Evolutionary conservation across 2,888 invertebrate species (phyloP), one percentile per base, ranked within the genome.

Genomic region (Tenodera sinensis): DNA sequence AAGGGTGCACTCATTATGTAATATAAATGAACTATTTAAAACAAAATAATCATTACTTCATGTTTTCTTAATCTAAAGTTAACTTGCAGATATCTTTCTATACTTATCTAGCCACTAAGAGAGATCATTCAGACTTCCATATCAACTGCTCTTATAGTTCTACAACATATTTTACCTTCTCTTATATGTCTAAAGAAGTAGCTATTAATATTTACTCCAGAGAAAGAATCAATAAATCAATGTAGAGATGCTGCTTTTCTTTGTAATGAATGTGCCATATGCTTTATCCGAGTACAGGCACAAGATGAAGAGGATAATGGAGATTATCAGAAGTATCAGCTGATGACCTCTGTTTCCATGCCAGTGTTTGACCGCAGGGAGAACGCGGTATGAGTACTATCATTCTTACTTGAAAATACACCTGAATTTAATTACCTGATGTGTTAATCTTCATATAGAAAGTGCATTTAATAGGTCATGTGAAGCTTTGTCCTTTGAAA

Each of bases 271-370:
- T 71, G 54, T 71, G 54, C 20, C 54, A n/a, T 83, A 83, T 85
- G 30, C 83, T 90, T 90, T 84, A n/a, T 81, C 81, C 88, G 28
- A 89, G 71, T 71, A 34, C 83, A 85, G 82, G 88, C 71, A 25
- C 83, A 42, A 14, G 87, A 89, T 28, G 88, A 84, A n/a, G 83
- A 87, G 81, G 87, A 87, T 14, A 83, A 27, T 34, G 95, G 95
- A 87, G 95, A 95, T 91, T 93, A 95, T 27, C 96, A 96, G 91
- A 94, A 95, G 89, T 97, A 97, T 93, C 96, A 97, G 91, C 94
- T 98, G 92, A 97, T 98, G 96, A 98, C 98, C 25, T 98, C 98
- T 12, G 97, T 98, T 27, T 97, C 98, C 89, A 96, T 98, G 95
- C 98, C 98, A 12, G 98, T 98, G 82, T 98, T 98, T 93, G 98